phyloP scores from a whole-genome alignment of 2,797 vertebrate species.

The Menidia menidia region DNA sequence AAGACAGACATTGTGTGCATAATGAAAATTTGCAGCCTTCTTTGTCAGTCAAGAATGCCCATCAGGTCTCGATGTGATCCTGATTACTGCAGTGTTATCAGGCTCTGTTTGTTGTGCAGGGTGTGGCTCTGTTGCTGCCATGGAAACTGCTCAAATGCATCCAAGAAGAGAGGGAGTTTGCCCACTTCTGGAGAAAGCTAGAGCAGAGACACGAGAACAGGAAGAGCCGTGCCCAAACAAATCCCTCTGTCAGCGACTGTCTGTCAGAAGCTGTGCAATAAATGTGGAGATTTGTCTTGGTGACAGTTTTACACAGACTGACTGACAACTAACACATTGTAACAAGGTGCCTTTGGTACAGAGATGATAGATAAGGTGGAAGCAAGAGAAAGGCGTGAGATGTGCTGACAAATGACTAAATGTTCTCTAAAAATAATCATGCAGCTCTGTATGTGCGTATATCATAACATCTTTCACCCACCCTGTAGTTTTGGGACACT shows the following conservation, averaged over 20 bases:
- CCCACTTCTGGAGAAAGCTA: constrained; percentile 55
- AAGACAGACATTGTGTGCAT: constrained; percentile 9
- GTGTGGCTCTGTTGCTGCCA: constrained; percentile 70
- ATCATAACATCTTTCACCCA: not conserved
- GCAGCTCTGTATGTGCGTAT: not conserved
- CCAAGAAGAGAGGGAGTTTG: constrained; percentile 62
- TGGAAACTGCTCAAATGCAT: constrained; percentile 74
- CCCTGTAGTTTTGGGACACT: not conserved
- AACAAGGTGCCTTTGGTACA: constrained; percentile 25
- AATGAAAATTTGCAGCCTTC: constrained; percentile 2
- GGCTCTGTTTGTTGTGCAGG: constrained; percentile 51
- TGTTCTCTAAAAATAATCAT: not conserved
- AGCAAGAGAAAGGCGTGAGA: not conserved
- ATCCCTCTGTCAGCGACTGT: constrained; percentile 41
- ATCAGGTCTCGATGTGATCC: constrained; percentile 39
- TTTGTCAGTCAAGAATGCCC: constrained; percentile 33
- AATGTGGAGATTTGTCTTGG: constrained; percentile 39
- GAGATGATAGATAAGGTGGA: not conserved
- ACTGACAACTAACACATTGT: constrained; percentile 36
- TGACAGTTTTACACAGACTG: constrained; percentile 36
- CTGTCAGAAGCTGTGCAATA: constrained; percentile 29
- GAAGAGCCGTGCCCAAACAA: constrained; percentile 42
- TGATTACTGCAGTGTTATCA: constrained; percentile 52
- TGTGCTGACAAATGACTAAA: too few species aligned
- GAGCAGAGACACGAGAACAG: constrained; percentile 32